These are phyloP conservation scores for Aptenodytes patagonicus DNA, from an alignment of 2,113 vertebrate genomes.

Conservation along the genomic window DNA sequence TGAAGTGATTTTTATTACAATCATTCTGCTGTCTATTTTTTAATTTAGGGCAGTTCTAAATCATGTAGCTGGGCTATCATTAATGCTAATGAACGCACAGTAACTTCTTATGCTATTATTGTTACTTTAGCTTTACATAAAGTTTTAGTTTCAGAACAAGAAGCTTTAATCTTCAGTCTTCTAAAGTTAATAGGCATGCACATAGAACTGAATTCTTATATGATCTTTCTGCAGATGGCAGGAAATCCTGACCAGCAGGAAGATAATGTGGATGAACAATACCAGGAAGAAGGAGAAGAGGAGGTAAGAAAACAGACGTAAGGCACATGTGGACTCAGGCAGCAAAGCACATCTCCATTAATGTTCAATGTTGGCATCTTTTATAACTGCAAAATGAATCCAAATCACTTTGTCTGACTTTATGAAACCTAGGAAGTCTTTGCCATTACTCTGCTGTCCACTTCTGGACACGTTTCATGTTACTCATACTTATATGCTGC, in stretches of 20 bases:
- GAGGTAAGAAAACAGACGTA: constrained; percentile 76
- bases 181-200: not conserved
- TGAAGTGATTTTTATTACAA: not conserved
- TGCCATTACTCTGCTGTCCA: not conserved
- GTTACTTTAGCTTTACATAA: not conserved
- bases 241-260: constrained; percentile 98
- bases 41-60: constrained; percentile 7
- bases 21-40: not conserved
- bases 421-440: not conserved
- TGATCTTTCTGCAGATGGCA: constrained; percentile 83
- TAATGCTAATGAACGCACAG: not conserved
- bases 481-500: not conserved
- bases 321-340: not conserved
- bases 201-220: not conserved
- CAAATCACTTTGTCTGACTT: not conserved
- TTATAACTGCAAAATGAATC: not conserved
- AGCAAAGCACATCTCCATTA: not conserved
- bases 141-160: not conserved
- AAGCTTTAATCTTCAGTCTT: not conserved
- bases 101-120: not conserved
- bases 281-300: constrained; percentile 94
- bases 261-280: constrained; percentile 92
- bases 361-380: not conserved
- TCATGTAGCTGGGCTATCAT: not conserved
- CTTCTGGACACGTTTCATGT: not conserved